Percentiles rank a stretch among this genome's conserved stretches.
Conservation (phyloP, 2,888 invertebrate genomes). For the Apotomis turbidana region DNA sequence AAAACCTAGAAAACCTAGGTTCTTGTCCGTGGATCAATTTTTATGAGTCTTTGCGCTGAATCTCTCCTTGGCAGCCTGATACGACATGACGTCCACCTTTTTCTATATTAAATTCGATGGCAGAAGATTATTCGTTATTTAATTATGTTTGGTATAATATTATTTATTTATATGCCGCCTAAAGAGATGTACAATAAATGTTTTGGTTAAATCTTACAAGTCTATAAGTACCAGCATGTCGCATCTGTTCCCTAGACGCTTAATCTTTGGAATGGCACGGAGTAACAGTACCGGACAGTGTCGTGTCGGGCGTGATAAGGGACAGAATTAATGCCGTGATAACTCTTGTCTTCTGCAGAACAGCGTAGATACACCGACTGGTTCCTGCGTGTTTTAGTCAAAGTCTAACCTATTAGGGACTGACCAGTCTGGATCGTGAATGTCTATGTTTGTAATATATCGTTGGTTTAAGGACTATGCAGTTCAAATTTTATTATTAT, state of each 20-base stretch:
- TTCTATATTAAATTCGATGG: too few species aligned
- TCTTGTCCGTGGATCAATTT: too few species aligned
- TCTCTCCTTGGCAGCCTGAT: too few species aligned
- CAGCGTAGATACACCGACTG: slow-evolving; percentile 12
- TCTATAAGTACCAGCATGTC: background rate
- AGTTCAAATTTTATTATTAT: background rate
- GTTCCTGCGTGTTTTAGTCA: background rate
- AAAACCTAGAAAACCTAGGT: too few species aligned
- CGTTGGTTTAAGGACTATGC: background rate
- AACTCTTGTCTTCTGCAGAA: slow-evolving; percentile 27
- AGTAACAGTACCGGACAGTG: slow-evolving; percentile 36
- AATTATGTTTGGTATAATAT: too few species aligned
- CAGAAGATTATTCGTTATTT: too few species aligned
- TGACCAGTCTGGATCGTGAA: background rate
- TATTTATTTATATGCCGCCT: too few species aligned
- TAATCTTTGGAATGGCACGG: slow-evolving; percentile 14
- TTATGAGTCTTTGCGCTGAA: too few species aligned
- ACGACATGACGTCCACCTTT: too few species aligned
- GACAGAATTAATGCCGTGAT: slow-evolving; percentile 30
- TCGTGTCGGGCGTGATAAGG: slow-evolving; percentile 34
- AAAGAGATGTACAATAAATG: too few species aligned
- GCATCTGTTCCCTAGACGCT: background rate
- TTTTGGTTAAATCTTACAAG: too few species aligned
- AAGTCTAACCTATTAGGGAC: slow-evolving; percentile 3
- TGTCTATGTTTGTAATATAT: background rate